Percentiles rank a stretch among this genome's conserved stretches.
These are phyloP conservation scores for Prosopocoilus inquinatus DNA, from an alignment of 2,888 invertebrate species.

Conservation along the genomic window DNA sequence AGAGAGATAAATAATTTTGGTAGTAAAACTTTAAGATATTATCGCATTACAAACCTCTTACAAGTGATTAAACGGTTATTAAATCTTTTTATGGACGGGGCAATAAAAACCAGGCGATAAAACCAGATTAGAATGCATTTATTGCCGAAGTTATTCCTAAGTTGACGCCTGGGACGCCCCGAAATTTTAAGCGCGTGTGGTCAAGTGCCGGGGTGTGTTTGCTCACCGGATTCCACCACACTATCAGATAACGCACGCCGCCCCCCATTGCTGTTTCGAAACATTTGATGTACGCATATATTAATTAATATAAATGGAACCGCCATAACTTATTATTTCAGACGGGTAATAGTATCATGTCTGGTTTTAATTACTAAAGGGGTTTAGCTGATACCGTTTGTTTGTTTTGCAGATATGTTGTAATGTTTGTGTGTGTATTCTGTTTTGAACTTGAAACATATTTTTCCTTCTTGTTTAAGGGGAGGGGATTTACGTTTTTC, in stretches of 20 bases:
- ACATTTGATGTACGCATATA: neutral
- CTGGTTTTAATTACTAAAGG: no score
- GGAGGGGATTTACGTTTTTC: no score
- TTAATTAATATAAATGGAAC: neutral
- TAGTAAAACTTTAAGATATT: neutral
- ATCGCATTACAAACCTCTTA: slow-evolving; percentile 3
- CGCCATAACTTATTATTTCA: neutral
- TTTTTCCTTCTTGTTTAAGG: no score
- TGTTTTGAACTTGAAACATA: no score
- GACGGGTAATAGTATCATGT: no score
- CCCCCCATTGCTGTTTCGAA: neutral
- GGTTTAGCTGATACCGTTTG: no score
- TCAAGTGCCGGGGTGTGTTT: slow-evolving; percentile 2
- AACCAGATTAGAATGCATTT: slow-evolving; percentile 2
- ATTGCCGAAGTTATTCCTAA: neutral
- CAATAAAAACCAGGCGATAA: slow-evolving; percentile 21
- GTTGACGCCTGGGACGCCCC: neutral
- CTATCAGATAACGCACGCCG: neutral
- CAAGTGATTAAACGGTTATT: slow-evolving; percentile 25
- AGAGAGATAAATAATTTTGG: no score
- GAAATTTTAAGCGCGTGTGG: neutral
- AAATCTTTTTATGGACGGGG: slow-evolving; percentile 21
- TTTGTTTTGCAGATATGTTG: no score
- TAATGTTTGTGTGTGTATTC: no score
- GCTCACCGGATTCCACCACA: neutral